Evolutionary conservation across 2,888 invertebrate species (phyloP), one percentile per base, ranked within the genome.

Genomic region (Lacanobia wlatinum): DNA sequence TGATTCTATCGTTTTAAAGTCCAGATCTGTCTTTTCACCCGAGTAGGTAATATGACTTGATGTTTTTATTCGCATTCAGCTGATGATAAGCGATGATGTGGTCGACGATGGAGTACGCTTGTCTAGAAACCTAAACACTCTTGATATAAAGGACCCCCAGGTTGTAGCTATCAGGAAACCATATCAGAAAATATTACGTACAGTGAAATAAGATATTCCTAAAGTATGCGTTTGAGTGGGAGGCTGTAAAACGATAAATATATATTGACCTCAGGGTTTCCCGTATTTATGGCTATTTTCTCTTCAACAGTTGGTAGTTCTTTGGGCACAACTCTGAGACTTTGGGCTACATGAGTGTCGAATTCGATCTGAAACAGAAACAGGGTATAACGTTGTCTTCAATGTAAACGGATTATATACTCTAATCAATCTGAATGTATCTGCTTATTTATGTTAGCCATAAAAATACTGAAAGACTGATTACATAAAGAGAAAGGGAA

Each of bases 231-330:
- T 48, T 0, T 16, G 5, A 18, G 18, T 18, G 46, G 43, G 18
- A 48, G 16, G 18, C 48, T 8, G 7, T 55, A 28, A 28, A 53
- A 21, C 12, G 0, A n/a, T 2, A n/a, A 52, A 21, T 52, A 34
- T 40, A 21, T 40, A 38, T 12, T n/a, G 87, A 97, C 97, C 86
- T 96, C 90, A 1, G 95, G 95, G 78, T 95, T 92, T 70, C 94
- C 93, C 52, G 96, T 94, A 7, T 94, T 90, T 18, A 90, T 87
- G 0, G 97, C 97, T 4, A 97, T 94, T 80, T 94, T 93, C 70
- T 96, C 95, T 50, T 97, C 96, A 18, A 97, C 95, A 53, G 96
- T 94, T 0, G 97, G 96, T 88, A 97, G 90, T 89, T 97, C 97
- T 85, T 96, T 96, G 5, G 97, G 90, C 48, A 95, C 89, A 1